A percentile compares a stretch with the other conserved stretches of the same genome.
Conservation (phyloP, 1,140 invertebrate species). For the Pseudoatta argentina region DNA sequence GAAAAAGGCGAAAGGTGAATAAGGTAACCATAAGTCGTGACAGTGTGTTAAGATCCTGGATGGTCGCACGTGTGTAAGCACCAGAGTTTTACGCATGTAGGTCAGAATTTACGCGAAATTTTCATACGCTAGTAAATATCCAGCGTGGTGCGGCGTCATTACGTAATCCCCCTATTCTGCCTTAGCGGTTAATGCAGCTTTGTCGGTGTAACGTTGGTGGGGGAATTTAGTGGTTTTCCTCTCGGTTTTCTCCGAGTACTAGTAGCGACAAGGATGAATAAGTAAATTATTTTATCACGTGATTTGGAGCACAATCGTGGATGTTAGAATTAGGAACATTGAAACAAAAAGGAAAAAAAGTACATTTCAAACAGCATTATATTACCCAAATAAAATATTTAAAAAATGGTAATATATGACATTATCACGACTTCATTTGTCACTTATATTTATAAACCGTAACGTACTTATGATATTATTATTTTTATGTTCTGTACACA, state of each 20-base stretch:
- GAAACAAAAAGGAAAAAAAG: neutral
- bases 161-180: slow-evolving; percentile 35
- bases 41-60: slow-evolving; percentile 22
- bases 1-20: slow-evolving; percentile 13
- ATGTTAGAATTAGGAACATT: neutral
- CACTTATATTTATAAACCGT: too few species aligned
- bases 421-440: too few species aligned
- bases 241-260: neutral
- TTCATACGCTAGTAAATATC: slow-evolving; percentile 57
- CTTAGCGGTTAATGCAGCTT: slow-evolving; percentile 50
- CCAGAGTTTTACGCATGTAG: slow-evolving; percentile 59
- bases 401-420: too few species aligned
- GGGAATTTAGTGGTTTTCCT: slow-evolving; percentile 29
- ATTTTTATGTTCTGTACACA: too few species aligned
- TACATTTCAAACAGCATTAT: too few species aligned
- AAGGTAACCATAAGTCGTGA: neutral
- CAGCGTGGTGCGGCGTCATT: slow-evolving; percentile 36
- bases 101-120: slow-evolving; percentile 65
- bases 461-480: too few species aligned
- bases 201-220: slow-evolving; percentile 5
- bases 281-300: slow-evolving; percentile 30
- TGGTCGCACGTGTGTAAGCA: neutral
- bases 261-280: neutral
- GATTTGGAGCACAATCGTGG: neutral
- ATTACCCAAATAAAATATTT: too few species aligned